Evolutionary conservation across 2,888 invertebrate genomes (phyloP), one percentile per base, ranked within the genome.

Genomic region (Eurois occulta): DNA sequence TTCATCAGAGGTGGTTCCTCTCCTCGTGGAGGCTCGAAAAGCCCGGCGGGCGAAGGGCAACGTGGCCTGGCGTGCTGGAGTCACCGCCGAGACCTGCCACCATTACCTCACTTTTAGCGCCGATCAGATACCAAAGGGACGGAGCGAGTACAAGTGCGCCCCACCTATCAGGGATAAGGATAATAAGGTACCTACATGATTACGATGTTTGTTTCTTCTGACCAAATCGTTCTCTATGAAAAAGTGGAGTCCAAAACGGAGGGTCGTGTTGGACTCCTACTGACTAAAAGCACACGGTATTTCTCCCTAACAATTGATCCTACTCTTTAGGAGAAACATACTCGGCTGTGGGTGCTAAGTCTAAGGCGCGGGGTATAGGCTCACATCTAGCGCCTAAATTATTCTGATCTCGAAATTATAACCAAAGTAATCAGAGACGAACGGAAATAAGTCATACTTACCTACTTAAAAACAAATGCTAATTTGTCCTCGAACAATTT

Each of bases 71-170:
- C 97, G 97, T 8, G 96, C 95, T 0, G 97, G 97, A 1, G 94
- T 98, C 78, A 98, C 98, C 0, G 97, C 97, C 0, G 98, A 98
- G 93, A 98, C 98, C 1, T 98, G 98, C 90, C 97, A 98, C 86
- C 98, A 98, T 91, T 98, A 98, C 91, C 94, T 98, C 43, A 96
- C 97, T 0, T 93, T 98, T 48, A 95, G 96, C 65, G 97, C 98
- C 0, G 98, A 98, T 86, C 95, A 97, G 74, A 97, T 98, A 48
- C 97, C 97, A 8, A 95, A 97, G 55, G 97, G 97, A 7, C 97
- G 95, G 41, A 98, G 98, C 48, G 97, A 98, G 91, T 98, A 97
- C 89, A 98, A 98, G 90, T 98, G 98, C 83, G 97, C 97, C 77
- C 98, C 98, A 6, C 98, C 98, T 0, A 98, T 98, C 78, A 95